Base-by-base conservation (phyloP, 2,888 invertebrate genomes). In the Odontomyia ornata region DNA sequence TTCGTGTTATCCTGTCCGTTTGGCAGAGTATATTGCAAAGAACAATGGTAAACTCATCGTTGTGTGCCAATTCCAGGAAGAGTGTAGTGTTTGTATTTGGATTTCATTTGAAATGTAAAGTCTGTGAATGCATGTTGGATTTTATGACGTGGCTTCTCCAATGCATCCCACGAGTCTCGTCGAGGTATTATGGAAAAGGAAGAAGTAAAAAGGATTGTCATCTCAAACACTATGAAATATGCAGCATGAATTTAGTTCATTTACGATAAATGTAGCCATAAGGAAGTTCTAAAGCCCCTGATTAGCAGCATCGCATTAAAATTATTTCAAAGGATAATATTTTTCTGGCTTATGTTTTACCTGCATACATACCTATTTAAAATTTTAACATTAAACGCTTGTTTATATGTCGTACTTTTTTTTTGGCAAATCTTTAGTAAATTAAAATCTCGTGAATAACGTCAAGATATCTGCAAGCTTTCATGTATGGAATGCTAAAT, bases 81-180 rank as follows among this genome's bases (percentile, higher is more conserved):
- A 27, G 23, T 65, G 65, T 65, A 30, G 25, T 65, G 30, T 57
- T 57, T 57, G 36, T 78, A 78, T 78, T 77, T 78, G 78, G 76
- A 78, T 78, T 78, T 78, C 69, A 78, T 78, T 78, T 78, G 71
- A 64, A 76, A 78, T 76, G 78, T 78, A 78, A 78, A 78, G 78
- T 78, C 78, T 78, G 78, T 64, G 65, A 65, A 36, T 65, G 56
- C 27, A 69, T 77, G 76, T 76, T 67, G 75, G 64, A 77, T 72
- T 47, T 23, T 56, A 28, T 28, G 52, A 52, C 13, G 4, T 52
- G 15, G 52, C 52, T 52, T n/a, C 36, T 36, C 52, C 13, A 52
- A 52, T 52, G 15, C 52, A 52, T 52, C 36, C 5, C 36, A 5
- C 36, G 36, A 9, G 52, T 52, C 52, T 18, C 4, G 4, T 9